Conservation (phyloP, 30 jellyfish, hydroid and myxozoan species). For the Aurelia sp. region DNA sequence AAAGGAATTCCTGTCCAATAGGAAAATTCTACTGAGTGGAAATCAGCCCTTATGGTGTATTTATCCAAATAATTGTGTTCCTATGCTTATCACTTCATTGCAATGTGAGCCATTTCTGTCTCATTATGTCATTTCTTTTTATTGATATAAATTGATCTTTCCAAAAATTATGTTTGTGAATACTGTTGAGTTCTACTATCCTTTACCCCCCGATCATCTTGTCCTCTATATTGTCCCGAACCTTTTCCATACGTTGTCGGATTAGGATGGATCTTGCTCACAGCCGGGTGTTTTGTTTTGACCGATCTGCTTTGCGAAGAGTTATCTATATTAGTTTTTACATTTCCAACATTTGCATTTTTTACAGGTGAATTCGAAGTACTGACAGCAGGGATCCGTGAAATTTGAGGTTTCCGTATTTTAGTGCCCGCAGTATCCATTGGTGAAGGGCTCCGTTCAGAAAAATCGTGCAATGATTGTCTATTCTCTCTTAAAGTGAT, state of each 20-base stretch:
- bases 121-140: no score
- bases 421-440: slow-evolving; percentile 6
- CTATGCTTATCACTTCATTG: no score
- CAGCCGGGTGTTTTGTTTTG: slow-evolving; percentile 45
- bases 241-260: slow-evolving; percentile 7
- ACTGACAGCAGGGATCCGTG: slow-evolving; percentile 59
- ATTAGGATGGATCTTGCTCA: slow-evolving; percentile 43
- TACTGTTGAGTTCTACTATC: slow-evolving; percentile 13
- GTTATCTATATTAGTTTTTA: slow-evolving; percentile 20
- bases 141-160: no score
- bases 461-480: neutral
- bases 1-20: no score
- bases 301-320: slow-evolving; percentile 8
- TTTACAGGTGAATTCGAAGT: slow-evolving; percentile 59
- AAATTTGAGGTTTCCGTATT: slow-evolving; percentile 53
- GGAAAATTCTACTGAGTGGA: no score
- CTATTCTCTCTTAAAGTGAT: neutral
- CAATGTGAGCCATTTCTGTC: no score
- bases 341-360: slow-evolving; percentile 20
- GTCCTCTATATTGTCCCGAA: neutral
- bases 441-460: slow-evolving; percentile 15
- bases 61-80: no score
- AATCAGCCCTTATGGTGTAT: no score
- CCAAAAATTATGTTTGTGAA: neutral
- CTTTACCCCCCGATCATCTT: slow-evolving; percentile 11